A percentile compares a stretch with the other conserved stretches of the same genome.
Evolutionary conservation across 1,140 invertebrate species (phyloP).

Genomic region (Trichomalopsis sarcophagae): DNA sequence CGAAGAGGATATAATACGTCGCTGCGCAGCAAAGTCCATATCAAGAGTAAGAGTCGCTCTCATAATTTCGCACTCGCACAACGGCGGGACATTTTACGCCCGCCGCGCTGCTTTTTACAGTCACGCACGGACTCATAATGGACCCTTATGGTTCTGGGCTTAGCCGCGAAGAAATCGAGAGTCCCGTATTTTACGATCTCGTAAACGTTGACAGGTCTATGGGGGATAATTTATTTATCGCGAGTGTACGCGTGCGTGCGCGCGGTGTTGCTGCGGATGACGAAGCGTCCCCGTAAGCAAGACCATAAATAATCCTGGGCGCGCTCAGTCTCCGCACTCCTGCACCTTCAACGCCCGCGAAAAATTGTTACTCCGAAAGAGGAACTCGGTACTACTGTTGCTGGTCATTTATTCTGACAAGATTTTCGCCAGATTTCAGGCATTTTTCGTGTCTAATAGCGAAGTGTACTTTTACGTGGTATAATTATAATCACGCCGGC

Average conservation of each 20-base stretch:
- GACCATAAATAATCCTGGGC: neutral
- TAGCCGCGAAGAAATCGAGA: neutral
- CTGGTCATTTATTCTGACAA: neutral
- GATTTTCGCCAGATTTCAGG: neutral
- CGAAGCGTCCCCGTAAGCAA: constrained; percentile 5
- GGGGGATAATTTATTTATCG: constrained; percentile 30
- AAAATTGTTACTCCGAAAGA: neutral
- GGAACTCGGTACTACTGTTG: neutral
- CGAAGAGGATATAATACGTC: neutral
- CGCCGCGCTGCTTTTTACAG: neutral
- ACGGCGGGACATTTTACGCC: neutral
- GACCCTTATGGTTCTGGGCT: neutral
- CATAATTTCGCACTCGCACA: neutral
- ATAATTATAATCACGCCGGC: neutral
- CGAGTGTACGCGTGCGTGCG: neutral
- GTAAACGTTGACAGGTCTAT: constrained; percentile 25
- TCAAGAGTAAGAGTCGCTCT: no score
- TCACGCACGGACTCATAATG: neutral
- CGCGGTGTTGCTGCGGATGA: neutral
- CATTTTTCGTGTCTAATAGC: no score
- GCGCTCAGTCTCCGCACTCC: no score
- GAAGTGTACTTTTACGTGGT: neutral
- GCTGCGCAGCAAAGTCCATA: no score
- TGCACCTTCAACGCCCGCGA: neutral
- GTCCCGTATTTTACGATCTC: constrained; percentile 20